A percentile compares a stretch with the other conserved stretches of the same genome.
Conservation (phyloP, 2,888 invertebrate genomes). For the Melinaea marsaeus region DNA sequence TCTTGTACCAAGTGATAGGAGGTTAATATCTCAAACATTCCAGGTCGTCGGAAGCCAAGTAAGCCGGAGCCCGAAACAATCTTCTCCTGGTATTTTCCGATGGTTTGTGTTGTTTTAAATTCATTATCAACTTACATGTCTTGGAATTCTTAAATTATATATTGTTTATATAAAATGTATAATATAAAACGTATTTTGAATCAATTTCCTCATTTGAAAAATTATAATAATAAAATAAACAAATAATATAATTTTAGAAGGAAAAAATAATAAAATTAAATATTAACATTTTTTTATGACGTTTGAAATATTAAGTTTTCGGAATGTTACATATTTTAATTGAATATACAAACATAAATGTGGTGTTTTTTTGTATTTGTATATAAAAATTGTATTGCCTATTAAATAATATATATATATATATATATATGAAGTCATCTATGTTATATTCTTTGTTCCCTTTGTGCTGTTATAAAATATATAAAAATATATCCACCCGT, state of each 20-base stretch:
- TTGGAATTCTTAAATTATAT: slow-evolving; percentile 20
- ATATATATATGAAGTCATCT: too few species aligned
- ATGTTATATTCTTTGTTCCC: too few species aligned
- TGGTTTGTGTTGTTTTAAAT: slow-evolving; percentile 53
- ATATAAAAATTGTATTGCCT: too few species aligned
- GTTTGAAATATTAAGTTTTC: background rate
- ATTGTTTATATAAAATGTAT: background rate
- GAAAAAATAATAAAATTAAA: background rate
- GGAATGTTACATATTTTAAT: too few species aligned
- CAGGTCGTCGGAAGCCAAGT: slow-evolving; percentile 55
- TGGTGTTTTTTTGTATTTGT: too few species aligned
- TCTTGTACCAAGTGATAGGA: slow-evolving; percentile 23
- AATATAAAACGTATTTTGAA: background rate
- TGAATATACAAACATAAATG: too few species aligned
- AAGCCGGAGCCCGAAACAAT: slow-evolving; percentile 58
- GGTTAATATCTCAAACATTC: slow-evolving; percentile 61
- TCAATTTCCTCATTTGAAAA: background rate
- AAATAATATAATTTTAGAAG: background rate
- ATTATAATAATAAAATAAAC: background rate
- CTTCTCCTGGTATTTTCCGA: slow-evolving; percentile 46
- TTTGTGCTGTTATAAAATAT: too few species aligned
- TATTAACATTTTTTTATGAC: background rate
- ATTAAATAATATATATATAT: too few species aligned
- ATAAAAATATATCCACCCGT: too few species aligned
- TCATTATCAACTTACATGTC: slow-evolving; percentile 38